phyloP scores from a whole-genome alignment of 2,888 invertebrate species.

The Drosophila anceps region DNA sequence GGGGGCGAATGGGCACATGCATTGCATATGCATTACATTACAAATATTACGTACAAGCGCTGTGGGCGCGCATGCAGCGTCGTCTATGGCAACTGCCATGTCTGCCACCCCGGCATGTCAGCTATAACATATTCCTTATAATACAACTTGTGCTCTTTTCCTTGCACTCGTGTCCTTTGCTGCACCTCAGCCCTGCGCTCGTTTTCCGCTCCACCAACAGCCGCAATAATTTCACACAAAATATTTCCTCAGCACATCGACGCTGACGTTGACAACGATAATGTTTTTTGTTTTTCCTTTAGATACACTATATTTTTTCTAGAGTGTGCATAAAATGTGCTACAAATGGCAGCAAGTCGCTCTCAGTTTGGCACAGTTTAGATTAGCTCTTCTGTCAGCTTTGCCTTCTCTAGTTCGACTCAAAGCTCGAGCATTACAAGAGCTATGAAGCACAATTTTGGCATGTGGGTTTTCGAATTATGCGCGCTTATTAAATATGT shows the following conservation, averaged over 20 bases:
- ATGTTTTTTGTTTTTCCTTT: slow-evolving; percentile 36
- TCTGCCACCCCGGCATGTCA: neutral
- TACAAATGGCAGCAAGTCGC: neutral
- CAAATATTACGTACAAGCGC: slow-evolving; percentile 24
- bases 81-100: slow-evolving; percentile 1
- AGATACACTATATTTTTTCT: slow-evolving; percentile 16
- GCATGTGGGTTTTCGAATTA: neutral
- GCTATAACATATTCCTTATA: slow-evolving; percentile 10
- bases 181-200: neutral
- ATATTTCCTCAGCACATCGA: slow-evolving; percentile 68
- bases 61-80: neutral
- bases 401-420: neutral
- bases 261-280: slow-evolving; percentile 61
- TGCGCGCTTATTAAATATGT: neutral
- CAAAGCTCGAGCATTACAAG: neutral
- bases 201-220: neutral
- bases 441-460: neutral
- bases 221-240: slow-evolving; percentile 70
- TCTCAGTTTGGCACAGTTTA: too few species aligned
- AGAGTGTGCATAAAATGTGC: neutral
- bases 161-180: neutral
- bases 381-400: neutral
- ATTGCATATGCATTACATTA: slow-evolving; percentile 5
- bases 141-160: slow-evolving; percentile 4
- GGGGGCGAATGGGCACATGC: neutral